These are phyloP conservation scores for Blastobasis lacticolella DNA, from an alignment of 2,888 invertebrate species.

Conservation along the genomic window DNA sequence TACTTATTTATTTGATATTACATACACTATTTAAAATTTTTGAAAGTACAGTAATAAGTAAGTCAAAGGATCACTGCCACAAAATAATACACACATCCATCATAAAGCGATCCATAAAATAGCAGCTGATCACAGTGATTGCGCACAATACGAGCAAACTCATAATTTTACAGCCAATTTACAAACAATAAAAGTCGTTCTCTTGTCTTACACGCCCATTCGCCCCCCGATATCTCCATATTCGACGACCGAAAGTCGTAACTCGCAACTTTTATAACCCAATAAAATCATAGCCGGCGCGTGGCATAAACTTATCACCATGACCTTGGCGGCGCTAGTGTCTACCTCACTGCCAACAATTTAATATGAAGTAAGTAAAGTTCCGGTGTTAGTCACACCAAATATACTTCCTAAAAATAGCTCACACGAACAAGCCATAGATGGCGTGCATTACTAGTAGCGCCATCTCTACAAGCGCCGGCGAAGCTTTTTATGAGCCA, in stretches of 20 bases:
- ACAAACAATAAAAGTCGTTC: conserved; percentile 74
- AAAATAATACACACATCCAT: conserved; percentile 15
- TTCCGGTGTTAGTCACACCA: neutral
- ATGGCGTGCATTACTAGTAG: conserved; percentile 43
- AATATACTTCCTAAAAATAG: neutral
- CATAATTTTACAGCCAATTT: conserved; percentile 76
- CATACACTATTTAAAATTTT: too few relatives aligned
- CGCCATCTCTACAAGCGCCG: conserved; percentile 61
- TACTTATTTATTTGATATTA: too few relatives aligned
- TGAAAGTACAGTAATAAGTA: too few relatives aligned
- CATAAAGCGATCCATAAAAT: conserved; percentile 68
- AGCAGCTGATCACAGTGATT: conserved; percentile 69
- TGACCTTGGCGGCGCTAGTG: neutral
- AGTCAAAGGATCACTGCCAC: too few relatives aligned
- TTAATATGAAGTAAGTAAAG: neutral
- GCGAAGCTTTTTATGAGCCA: conserved; percentile 63
- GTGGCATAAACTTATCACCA: conserved; percentile 14
- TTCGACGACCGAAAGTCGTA: conserved; percentile 54
- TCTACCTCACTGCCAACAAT: too few relatives aligned
- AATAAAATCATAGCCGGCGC: conserved; percentile 62
- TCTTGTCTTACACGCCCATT: conserved; percentile 68
- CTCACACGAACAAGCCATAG: conserved; percentile 31
- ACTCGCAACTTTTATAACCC: conserved; percentile 70
- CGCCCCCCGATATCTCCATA: conserved; percentile 70
- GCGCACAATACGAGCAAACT: conserved; percentile 66